Conservation (phyloP, 2,113 vertebrate species). For the Dascyllus trimaculatus region DNA sequence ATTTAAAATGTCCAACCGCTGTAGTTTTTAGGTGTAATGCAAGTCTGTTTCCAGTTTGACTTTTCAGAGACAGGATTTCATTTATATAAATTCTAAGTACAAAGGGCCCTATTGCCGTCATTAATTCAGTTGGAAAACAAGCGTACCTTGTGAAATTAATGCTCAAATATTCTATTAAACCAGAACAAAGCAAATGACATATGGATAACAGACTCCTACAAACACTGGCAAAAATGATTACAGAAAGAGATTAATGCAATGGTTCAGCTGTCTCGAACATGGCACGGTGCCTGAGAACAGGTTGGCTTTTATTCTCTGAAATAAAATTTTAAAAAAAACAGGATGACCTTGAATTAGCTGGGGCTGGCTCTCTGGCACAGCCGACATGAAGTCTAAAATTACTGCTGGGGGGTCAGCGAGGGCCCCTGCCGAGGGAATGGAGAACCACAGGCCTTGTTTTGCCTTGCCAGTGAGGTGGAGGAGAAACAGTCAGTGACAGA, state of each 20-base stretch:
- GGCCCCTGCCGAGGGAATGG: slow-evolving; percentile 72
- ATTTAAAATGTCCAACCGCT: slow-evolving; percentile 25
- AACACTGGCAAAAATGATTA: slow-evolving; percentile 47
- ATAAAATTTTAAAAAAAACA: slow-evolving; percentile 76
- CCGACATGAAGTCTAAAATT: slow-evolving; percentile 84
- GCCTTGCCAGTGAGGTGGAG: slow-evolving; percentile 69
- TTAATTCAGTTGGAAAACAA: slow-evolving; percentile 31
- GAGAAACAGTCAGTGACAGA: slow-evolving; percentile 75
- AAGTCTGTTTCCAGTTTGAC: slow-evolving; percentile 16
- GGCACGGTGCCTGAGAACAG: slow-evolving; percentile 65
- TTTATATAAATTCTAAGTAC: slow-evolving; percentile 1
- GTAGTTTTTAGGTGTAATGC: background rate
- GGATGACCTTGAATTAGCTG: slow-evolving; percentile 83
- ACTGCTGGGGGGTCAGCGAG: slow-evolving; percentile 81
- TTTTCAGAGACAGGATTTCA: slow-evolving; percentile 28
- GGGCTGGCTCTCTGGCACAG: slow-evolving; percentile 74
- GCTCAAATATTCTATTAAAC: slow-evolving; percentile 41
- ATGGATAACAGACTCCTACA: slow-evolving; percentile 40
- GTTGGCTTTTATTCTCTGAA: slow-evolving; percentile 65
- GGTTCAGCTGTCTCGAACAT: slow-evolving; percentile 45
- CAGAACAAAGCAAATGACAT: slow-evolving; percentile 39
- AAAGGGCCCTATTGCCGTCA: background rate
- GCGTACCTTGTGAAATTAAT: slow-evolving; percentile 38
- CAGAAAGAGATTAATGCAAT: slow-evolving; percentile 43
- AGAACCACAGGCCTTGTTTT: slow-evolving; percentile 72